Evolutionary conservation across 2,113 vertebrate species (phyloP), one percentile per base, ranked within the genome.

Genomic region (Echinops telfairi): DNA sequence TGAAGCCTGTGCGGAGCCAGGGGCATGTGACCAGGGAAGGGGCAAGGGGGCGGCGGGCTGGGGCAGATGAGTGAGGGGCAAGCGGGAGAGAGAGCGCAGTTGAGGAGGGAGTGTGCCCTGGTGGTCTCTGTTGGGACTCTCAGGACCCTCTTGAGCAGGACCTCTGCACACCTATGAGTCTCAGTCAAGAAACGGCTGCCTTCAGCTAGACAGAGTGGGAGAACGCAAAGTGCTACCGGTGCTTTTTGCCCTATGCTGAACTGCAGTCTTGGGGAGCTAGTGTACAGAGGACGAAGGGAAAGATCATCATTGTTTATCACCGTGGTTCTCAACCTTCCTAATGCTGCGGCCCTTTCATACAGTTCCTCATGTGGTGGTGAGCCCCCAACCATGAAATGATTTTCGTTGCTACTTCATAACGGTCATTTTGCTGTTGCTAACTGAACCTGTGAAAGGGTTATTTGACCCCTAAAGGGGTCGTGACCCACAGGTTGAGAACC

Each of bases 51-150:
- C 10, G 0, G 64, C 1, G 10, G n/a, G 11, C 38, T 66, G 36
- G 14, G 53, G 19, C 6, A 33, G 15, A 36, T 6, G 10, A 7
- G 70, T 15, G 4, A 31, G 10, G 66, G 15, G 43, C 12, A 4
- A 0, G 23, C 6, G 3, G n/a, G 12, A 43, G 16, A 43, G 16
- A 20, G 3, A 23, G 29, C 64, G 47, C 73, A 47, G 1, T 3
- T 20, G 10, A 12, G 5, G 4, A 4, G 23, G 16, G 25, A 19
- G 6, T 6, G 6, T 19, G 4, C 29, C 38, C 31, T 10, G 38
- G 43, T 31, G 27, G 71, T 36, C 20, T 5, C 77, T n/a, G n/a
- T 15, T 15, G 15, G n/a, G 81, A 57, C 71, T 20, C 3, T 31
- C 62, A 47, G n/a, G 15, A 36, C 22, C 4, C 0, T 36, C 47